Conservation (phyloP, 2,797 vertebrate genomes). For the Onychomys torridus region DNA sequence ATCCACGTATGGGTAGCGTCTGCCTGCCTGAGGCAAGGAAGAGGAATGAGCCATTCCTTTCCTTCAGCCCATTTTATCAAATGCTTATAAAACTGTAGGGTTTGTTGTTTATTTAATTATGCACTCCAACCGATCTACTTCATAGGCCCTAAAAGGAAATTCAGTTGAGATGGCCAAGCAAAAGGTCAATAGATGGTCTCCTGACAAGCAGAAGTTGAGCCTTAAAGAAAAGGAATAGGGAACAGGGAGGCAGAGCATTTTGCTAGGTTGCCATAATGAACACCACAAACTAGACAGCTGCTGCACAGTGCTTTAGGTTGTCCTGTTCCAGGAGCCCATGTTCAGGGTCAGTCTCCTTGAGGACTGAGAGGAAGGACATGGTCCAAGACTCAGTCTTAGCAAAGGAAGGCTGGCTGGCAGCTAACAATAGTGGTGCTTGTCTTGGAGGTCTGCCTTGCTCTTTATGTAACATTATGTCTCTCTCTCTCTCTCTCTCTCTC, state of each 20-base stretch:
- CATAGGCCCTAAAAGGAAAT: conserved; percentile 40
- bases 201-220: neutral
- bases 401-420: neutral
- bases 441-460: neutral
- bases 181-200: neutral
- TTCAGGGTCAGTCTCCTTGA: neutral
- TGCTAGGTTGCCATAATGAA: neutral
- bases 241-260: rapidly evolving
- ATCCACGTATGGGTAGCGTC: neutral
- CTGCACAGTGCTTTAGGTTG: neutral
- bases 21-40: neutral
- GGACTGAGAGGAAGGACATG: neutral
- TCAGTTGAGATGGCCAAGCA: neutral
- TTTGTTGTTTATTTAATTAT: conserved; percentile 71
- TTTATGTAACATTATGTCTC: rapidly evolving
- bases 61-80: neutral
- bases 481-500: too few relatives aligned
- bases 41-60: neutral
- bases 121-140: conserved; percentile 63
- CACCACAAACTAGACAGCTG: neutral
- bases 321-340: neutral
- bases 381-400: neutral
- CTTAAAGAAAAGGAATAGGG: neutral
- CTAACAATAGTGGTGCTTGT: neutral
- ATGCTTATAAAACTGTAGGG: neutral